These are phyloP conservation scores for Brevipalpus yothersi DNA, from an alignment of 1,140 invertebrate species.

Conservation along the genomic window DNA sequence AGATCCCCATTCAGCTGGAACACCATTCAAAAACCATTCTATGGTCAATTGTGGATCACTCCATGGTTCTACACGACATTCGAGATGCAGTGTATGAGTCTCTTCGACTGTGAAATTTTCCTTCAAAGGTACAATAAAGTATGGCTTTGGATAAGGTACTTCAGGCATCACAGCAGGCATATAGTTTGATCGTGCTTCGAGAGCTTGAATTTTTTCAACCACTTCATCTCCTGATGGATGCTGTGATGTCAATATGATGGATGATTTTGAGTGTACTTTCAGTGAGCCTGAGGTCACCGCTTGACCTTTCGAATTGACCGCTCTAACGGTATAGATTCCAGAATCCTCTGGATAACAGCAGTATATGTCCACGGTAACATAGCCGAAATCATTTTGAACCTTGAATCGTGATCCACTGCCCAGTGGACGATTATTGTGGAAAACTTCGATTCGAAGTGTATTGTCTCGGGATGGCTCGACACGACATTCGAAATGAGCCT, in stretches of 20 bases:
- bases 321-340: constrained; percentile 29
- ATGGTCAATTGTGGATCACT: constrained; percentile 89
- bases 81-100: constrained; percentile 82
- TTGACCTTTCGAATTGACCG: constrained; percentile 30
- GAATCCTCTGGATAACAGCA: constrained; percentile 24
- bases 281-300: constrained; percentile 57
- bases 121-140: constrained; percentile 63
- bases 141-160: constrained; percentile 62
- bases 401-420: constrained; percentile 54
- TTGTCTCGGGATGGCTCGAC: constrained; percentile 79
- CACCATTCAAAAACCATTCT: constrained; percentile 88
- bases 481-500: constrained; percentile 84
- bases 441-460: constrained; percentile 75
- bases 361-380: constrained; percentile 27
- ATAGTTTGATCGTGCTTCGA: constrained; percentile 47
- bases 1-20: constrained; percentile 37
- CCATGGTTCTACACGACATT: constrained; percentile 79
- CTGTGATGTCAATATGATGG: constrained; percentile 23
- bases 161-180: constrained; percentile 24
- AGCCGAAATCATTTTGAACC: constrained; percentile 63
- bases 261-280: constrained; percentile 28
- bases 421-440: constrained; percentile 57
- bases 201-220: constrained; percentile 58
- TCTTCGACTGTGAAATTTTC: constrained; percentile 43
- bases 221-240: constrained; percentile 53